Conservation (phyloP, 2,113 vertebrate genomes). For the Nesoenas mayeri region DNA sequence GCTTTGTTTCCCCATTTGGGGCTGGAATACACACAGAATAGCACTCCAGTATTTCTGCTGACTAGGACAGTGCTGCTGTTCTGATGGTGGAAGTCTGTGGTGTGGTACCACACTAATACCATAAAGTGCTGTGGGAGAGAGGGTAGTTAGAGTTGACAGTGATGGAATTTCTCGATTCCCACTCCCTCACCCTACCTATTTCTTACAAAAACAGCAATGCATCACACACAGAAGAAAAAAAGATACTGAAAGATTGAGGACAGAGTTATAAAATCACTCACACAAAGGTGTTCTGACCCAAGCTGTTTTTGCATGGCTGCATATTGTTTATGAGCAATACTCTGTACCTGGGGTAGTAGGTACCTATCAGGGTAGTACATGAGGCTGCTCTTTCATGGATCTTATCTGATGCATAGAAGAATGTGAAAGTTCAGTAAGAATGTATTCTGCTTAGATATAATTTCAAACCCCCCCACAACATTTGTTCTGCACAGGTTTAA, state of each 20-base stretch:
- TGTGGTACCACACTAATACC: neutral
- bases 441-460: neutral
- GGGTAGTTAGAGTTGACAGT: neutral
- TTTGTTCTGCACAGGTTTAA: neutral
- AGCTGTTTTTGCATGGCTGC: neutral
- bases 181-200: neutral
- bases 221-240: neutral
- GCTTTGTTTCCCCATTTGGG: neutral
- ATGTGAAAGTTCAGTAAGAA: neutral
- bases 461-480: neutral
- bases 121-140: neutral
- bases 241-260: neutral
- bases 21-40: neutral
- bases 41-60: neutral
- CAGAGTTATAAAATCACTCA: neutral
- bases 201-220: neutral
- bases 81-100: neutral
- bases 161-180: neutral
- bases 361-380: neutral
- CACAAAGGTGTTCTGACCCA: neutral
- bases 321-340: neutral
- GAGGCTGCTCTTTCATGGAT: neutral
- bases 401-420: neutral
- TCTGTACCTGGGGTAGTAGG: fast-evolving
- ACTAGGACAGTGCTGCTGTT: neutral